phyloP scores from a whole-genome alignment of 2,888 invertebrate genomes.

The Eudasyphora cyanicolor region DNA sequence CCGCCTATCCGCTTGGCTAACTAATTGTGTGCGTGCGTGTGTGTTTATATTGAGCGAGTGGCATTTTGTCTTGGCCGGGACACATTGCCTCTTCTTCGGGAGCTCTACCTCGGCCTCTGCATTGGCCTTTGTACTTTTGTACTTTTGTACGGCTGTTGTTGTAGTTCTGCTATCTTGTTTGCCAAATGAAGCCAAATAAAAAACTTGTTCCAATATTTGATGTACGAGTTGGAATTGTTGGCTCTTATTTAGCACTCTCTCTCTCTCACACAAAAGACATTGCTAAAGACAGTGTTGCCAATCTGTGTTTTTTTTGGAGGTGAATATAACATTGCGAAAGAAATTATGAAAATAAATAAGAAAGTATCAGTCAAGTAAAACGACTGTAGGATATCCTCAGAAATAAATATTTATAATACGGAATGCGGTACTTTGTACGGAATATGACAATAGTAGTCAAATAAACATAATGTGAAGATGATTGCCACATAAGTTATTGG shows the following conservation, averaged over 20 bases:
- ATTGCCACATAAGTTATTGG: no score
- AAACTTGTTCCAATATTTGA: constrained; percentile 36
- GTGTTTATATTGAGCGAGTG: not conserved
- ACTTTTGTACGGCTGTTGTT: not conserved
- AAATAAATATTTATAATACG: no score
- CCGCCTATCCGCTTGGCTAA: not conserved
- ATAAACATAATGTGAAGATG: no score
- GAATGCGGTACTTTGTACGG: no score
- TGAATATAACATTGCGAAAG: no score
- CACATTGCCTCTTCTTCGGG: not conserved
- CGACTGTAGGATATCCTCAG: no score
- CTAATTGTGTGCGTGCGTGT: not conserved
- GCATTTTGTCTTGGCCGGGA: not conserved
- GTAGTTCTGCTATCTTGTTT: constrained; percentile 19
- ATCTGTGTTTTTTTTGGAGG: no score
- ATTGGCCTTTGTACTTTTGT: not conserved
- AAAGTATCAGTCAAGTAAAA: no score
- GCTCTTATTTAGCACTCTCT: constrained; percentile 14
- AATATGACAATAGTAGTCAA: no score
- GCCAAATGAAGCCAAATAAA: constrained; percentile 37
- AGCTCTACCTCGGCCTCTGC: not conserved
- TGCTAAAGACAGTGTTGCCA: not conserved
- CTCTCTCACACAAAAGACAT: no score
- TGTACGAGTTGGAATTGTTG: constrained; percentile 19
- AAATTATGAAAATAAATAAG: no score